Base-by-base conservation (phyloP, 1,140 invertebrate genomes). In the Bacillus rossius region DNA sequence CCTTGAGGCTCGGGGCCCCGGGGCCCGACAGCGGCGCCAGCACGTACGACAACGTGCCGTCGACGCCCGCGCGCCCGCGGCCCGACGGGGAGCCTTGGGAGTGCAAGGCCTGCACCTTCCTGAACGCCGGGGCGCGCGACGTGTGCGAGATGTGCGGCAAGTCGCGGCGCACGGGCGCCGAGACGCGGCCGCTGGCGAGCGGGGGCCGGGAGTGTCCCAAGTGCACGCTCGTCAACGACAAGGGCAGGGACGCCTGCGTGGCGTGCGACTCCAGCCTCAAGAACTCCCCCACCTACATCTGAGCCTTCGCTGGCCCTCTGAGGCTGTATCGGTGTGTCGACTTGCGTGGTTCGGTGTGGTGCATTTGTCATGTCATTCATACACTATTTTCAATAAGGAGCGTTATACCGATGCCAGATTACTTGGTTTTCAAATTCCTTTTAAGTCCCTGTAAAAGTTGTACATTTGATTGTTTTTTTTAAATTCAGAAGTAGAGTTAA, bases 141-240 rank as follows among this genome's bases (percentile, higher is more conserved):
- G 85, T 87, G 25, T 92, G 89, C 69, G 86, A 89, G 59, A 91
- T 91, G 80, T 92, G 89, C 65, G 81, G 82, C 3, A 89, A 89
- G 63, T 82, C 81, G 67, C 78, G 78, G 52, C 68, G 69, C 17
- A 71, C 71, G 19, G 83, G 82, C 0, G 78, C 83, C 4, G 83
- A 86, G 65, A 77, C 79, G 14, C 76, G 80, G 58, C 85, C 86
- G 1, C 75, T 89, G 22, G 82, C 82, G 3, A 86, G 87, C 26
- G 88, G 88, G 0, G 88, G 88, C 0, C 79, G 84, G 29, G 83
- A 90, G 67, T 92, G 89, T 67, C 83, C 83, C 1, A 75, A 82
- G 26, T 92, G 89, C 70, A 92, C 88, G n/a, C 72, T 89, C 13
- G 85, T 90, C n/a, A 91, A 92, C 71, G 79, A 82, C 19, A 83